phyloP scores from a whole-genome alignment of 2,888 invertebrate genomes.

The Mactromeris polynyma region DNA sequence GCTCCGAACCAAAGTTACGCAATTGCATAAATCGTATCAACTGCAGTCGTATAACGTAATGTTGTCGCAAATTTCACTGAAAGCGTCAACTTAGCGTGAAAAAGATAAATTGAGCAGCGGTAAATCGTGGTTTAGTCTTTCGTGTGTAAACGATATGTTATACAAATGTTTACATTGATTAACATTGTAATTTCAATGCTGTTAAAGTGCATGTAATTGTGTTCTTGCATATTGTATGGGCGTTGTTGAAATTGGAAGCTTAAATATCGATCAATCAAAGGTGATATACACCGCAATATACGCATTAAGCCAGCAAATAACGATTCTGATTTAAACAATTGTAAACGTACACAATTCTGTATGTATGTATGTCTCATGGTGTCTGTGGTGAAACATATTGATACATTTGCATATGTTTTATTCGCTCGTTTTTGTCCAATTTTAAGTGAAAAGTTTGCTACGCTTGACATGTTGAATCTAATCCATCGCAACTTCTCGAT shows the following conservation, averaged over 20 bases:
- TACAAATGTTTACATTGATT: neutral
- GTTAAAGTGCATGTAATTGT: neutral
- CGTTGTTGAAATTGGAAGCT: slow-evolving; percentile 6
- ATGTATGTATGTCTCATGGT: no score
- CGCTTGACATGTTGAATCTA: no score
- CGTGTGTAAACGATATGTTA: neutral
- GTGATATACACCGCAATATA: neutral
- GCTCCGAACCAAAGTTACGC: no score
- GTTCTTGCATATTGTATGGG: neutral
- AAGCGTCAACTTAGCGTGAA: neutral
- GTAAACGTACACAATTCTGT: no score
- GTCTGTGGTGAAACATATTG: no score
- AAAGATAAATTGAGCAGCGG: neutral
- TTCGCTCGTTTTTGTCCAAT: no score
- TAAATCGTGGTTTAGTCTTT: neutral
- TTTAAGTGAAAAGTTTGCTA: no score
- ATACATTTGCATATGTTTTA: no score
- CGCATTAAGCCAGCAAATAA: neutral
- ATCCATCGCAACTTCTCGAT: no score
- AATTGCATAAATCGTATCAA: no score
- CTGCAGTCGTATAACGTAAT: no score
- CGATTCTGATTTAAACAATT: neutral
- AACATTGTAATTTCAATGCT: neutral
- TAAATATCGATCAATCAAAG: neutral
- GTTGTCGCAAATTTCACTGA: neutral